phyloP scores from a whole-genome alignment of 2,113 vertebrate species.

The Tenebrosternarchus preto region DNA sequence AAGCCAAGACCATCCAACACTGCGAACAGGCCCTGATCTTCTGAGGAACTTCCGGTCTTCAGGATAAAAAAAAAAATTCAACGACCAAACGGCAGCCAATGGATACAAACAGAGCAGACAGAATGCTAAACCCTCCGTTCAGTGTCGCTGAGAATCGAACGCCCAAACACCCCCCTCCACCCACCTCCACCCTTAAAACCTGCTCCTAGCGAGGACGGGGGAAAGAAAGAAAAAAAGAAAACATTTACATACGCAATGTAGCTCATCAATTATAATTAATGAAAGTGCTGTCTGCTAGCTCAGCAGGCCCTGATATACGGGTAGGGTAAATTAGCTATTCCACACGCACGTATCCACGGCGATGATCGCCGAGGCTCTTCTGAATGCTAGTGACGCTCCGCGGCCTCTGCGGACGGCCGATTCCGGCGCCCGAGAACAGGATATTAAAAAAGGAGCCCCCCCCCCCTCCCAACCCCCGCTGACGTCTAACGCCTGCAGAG shows the following conservation, averaged over 20 bases:
- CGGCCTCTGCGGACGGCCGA: conserved; percentile 16
- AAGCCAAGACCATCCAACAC: conserved; percentile 4
- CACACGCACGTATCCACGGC: conserved; percentile 34
- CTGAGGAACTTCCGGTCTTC: conserved; percentile 40
- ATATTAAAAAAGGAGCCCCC: conserved; percentile 54
- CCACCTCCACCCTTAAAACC: not conserved
- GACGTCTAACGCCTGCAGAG: conserved; percentile 44
- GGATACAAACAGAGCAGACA: conserved; percentile 16
- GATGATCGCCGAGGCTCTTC: conserved; percentile 38
- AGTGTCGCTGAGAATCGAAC: conserved; percentile 22
- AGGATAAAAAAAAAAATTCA: not conserved
- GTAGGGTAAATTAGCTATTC: conserved; percentile 49
- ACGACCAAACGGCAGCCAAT: conserved; percentile 4
- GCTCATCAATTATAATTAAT: conserved; percentile 59
- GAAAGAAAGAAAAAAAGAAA: conserved; percentile 45
- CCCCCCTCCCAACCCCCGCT: conserved; percentile 6
- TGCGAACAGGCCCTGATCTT: not conserved
- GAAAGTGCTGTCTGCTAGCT: conserved; percentile 48
- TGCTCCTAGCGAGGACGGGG: conserved; percentile 21
- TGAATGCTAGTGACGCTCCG: conserved; percentile 33
- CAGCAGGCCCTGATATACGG: conserved; percentile 41
- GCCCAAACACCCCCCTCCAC: not conserved
- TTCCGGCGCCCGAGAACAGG: conserved; percentile 37
- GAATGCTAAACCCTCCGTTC: conserved; percentile 8
- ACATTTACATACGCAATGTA: conserved; percentile 57